phyloP scores from a whole-genome alignment of 2,888 invertebrate species.

The Pollenia griseotomentosa region DNA sequence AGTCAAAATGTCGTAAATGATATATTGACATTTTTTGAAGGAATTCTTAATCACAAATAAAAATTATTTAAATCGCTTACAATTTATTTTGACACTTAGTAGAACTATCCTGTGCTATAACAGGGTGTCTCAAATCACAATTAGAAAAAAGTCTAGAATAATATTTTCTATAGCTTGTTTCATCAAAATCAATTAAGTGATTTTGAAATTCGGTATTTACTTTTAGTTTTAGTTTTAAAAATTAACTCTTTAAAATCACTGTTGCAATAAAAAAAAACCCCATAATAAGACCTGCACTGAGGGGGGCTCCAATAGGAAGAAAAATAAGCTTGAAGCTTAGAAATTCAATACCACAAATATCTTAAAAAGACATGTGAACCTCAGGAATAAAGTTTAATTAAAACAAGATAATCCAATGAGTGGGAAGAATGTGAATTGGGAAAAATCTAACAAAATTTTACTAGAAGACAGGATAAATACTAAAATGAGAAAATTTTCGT shows the following conservation, averaged over 20 bases:
- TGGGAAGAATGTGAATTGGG: slow-evolving; percentile 8
- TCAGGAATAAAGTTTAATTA: slow-evolving; percentile 12
- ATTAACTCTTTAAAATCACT: slow-evolving; percentile 3
- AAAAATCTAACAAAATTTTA: not conserved
- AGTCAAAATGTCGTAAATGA: too few species aligned
- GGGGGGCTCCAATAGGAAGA: not conserved
- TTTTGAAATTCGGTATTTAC: not conserved
- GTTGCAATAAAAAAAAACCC: not conserved
- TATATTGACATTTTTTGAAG: too few species aligned
- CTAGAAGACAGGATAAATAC: slow-evolving; percentile 11
- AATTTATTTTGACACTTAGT: too few species aligned
- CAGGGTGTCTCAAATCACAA: too few species aligned
- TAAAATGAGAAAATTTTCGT: slow-evolving; percentile 29
- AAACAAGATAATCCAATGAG: slow-evolving; percentile 48
- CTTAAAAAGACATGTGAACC: slow-evolving; percentile 29
- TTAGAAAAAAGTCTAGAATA: too few species aligned
- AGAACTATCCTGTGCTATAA: too few species aligned
- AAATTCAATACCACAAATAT: slow-evolving; percentile 47
- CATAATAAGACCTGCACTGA: not conserved
- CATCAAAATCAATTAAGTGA: too few species aligned
- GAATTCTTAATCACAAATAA: too few species aligned
- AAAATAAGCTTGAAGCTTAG: slow-evolving; percentile 43
- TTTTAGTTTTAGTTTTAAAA: not conserved
- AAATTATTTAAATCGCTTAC: too few species aligned
- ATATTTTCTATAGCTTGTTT: too few species aligned